phyloP scores from a whole-genome alignment of 2,888 invertebrate genomes.

The Drosophila trichaetosa region DNA sequence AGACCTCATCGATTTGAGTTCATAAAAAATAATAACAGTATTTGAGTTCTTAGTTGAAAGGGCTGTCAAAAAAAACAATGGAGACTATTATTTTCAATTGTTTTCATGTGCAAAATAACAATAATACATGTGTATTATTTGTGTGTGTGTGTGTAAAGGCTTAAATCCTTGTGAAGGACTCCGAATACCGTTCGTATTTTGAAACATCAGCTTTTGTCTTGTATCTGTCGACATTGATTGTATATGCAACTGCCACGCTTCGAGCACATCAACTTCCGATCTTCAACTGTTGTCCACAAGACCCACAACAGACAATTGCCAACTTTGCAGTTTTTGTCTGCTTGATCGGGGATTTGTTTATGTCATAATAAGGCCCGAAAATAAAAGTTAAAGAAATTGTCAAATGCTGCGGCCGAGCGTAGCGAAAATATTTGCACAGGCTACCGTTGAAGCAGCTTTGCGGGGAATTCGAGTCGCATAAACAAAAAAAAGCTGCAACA shows the following conservation, averaged over 20 bases:
- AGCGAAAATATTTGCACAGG: slow-evolving; percentile 68
- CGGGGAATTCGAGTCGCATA: slow-evolving; percentile 50
- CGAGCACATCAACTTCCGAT: slow-evolving; percentile 40
- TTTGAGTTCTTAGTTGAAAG: slow-evolving; percentile 37
- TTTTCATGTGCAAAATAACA: slow-evolving; percentile 19
- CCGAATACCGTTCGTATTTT: slow-evolving; percentile 1
- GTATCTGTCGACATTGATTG: not conserved
- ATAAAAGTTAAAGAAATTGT: slow-evolving; percentile 7
- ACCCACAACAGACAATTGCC: slow-evolving; percentile 23
- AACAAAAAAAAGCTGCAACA: slow-evolving; percentile 51
- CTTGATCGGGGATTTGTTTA: slow-evolving; percentile 51
- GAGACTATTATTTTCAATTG: slow-evolving; percentile 30
- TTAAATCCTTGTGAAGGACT: slow-evolving; percentile 12
- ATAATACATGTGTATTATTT: not conserved
- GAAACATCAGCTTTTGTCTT: not conserved
- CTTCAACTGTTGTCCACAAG: not conserved
- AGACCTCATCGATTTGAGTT: not conserved
- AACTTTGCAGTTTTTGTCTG: slow-evolving; percentile 39
- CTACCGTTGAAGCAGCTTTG: slow-evolving; percentile 57
- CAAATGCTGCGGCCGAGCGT: slow-evolving; percentile 25
- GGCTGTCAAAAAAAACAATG: slow-evolving; percentile 50
- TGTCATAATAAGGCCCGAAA: slow-evolving; percentile 21
- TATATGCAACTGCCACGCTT: slow-evolving; percentile 34
- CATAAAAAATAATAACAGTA: slow-evolving; percentile 27
- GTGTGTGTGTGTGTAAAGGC: slow-evolving; percentile 12